Conservation (phyloP, 2,888 invertebrate species). For the Clitarchus hookeri region DNA sequence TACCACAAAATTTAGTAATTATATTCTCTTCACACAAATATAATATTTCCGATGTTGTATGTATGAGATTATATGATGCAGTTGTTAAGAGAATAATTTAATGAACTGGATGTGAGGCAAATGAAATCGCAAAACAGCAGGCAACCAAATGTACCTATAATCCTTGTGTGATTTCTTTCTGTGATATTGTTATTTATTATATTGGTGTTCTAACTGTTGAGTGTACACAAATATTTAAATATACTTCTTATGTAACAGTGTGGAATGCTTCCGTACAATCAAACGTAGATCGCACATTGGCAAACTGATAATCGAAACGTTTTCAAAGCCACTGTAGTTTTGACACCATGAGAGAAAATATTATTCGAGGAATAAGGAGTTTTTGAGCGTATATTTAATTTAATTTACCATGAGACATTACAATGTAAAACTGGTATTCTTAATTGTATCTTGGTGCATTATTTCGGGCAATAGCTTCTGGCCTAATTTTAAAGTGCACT, state of each 20-base stretch:
- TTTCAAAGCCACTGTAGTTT: neutral
- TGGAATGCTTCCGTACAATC: slow-evolving; percentile 53
- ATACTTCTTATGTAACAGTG: slow-evolving; percentile 35
- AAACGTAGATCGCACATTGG: slow-evolving; percentile 48
- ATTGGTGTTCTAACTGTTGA: slow-evolving; percentile 31
- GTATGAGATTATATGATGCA: too few species aligned
- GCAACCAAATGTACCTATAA: neutral
- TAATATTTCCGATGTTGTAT: too few species aligned
- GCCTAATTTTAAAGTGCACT: slow-evolving; percentile 6
- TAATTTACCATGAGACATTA: neutral
- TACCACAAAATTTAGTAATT: too few species aligned
- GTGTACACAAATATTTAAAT: slow-evolving; percentile 20
- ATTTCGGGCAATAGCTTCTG: neutral
- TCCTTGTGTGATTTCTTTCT: slow-evolving; percentile 33
- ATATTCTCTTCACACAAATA: too few species aligned
- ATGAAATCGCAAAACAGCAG: neutral
- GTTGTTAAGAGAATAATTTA: too few species aligned
- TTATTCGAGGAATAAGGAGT: neutral
- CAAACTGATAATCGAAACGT: neutral
- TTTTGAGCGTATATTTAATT: too few species aligned
- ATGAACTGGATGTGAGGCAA: neutral
- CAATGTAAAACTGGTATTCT: neutral
- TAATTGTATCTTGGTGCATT: neutral
- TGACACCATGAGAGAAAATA: neutral
- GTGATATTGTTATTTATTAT: slow-evolving; percentile 36